A percentile compares a stretch with the other conserved stretches of the same genome.
Conservation (phyloP, 2,113 vertebrate species). For the Chaetura pelagica region DNA sequence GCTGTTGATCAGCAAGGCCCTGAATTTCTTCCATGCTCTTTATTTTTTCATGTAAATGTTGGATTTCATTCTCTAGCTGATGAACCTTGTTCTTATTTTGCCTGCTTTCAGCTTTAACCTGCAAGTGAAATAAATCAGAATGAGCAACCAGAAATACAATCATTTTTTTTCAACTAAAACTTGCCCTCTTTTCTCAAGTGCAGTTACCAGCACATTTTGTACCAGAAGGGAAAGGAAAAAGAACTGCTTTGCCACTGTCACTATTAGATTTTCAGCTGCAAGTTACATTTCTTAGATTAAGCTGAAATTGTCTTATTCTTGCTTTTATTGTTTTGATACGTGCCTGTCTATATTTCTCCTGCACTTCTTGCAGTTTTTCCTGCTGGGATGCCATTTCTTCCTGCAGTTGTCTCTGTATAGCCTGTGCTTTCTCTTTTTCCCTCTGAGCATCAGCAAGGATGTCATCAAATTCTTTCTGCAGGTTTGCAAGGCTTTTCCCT, state of each 20-base stretch:
- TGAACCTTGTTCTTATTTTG: slow-evolving; percentile 73
- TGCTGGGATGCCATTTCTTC: slow-evolving; percentile 76
- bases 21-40: slow-evolving; percentile 83
- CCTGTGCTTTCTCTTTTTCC: slow-evolving; percentile 76
- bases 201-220: not conserved
- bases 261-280: not conserved
- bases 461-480: slow-evolving; percentile 77
- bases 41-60: slow-evolving; percentile 76
- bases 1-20: slow-evolving; percentile 80
- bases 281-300: not conserved
- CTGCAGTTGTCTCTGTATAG: slow-evolving; percentile 71
- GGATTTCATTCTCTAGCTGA: slow-evolving; percentile 79
- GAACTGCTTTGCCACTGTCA: not conserved
- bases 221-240: not conserved
- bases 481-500: slow-evolving; percentile 76
- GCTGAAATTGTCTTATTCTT: slow-evolving; percentile 42
- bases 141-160: not conserved
- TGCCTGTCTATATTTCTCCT: slow-evolving; percentile 77
- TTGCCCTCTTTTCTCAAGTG: not conserved
- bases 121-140: not conserved
- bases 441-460: slow-evolving; percentile 72
- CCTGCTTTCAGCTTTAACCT: slow-evolving; percentile 79
- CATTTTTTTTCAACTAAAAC: not conserved
- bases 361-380: slow-evolving; percentile 74
- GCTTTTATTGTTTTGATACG: slow-evolving; percentile 69